Base-by-base conservation (phyloP, 2,797 vertebrate species). In the Miichthys miiuy region DNA sequence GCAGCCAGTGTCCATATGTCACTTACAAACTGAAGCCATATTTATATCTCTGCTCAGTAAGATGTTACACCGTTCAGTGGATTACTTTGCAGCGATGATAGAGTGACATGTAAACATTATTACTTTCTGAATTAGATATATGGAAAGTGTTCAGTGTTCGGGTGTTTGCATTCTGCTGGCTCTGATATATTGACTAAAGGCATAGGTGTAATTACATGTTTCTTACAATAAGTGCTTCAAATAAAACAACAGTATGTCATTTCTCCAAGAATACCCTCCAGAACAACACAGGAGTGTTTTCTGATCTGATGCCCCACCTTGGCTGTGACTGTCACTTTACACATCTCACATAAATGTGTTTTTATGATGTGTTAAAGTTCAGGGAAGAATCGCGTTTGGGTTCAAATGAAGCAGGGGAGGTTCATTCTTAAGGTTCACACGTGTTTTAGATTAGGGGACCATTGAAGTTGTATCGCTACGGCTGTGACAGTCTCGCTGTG, bases 1-100 rank as follows among this genome's bases (percentile, higher is more conserved):
- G 58, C 21, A 38, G 82, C 69, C 73, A 77, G 23, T 48, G 56
- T 67, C 66, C 70, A 71, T 72, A 55, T 81, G 34, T 71, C 66
- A 74, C 42, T 21, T 64, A 63, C 18, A 73, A 21, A 44, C 25
- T 55, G 18, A 44, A 63, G 14, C 25, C 9, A 27, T 30, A 23
- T 44, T 58, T 25, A 44, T 30, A n/a, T 52, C 27, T 55, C 27
- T 48, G 11, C 41, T 23, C 42, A 6, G 16, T 25, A 48, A 17
- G 52, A 72, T 41, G 14, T 4, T 20, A 44, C 25, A 55, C 51
- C 17, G 58, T 34, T 61, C 61, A 23, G 21, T 25, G 27, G 20
- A 48, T 14, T 55, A 1, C 4, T 50, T 60, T 61, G 20, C 6
- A 66, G 41, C 23, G 42, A 41, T 38, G 21, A 60, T 42, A 27